Evolutionary conservation across 2,113 vertebrate genomes (phyloP).

Genomic region (Octodon degus): DNA sequence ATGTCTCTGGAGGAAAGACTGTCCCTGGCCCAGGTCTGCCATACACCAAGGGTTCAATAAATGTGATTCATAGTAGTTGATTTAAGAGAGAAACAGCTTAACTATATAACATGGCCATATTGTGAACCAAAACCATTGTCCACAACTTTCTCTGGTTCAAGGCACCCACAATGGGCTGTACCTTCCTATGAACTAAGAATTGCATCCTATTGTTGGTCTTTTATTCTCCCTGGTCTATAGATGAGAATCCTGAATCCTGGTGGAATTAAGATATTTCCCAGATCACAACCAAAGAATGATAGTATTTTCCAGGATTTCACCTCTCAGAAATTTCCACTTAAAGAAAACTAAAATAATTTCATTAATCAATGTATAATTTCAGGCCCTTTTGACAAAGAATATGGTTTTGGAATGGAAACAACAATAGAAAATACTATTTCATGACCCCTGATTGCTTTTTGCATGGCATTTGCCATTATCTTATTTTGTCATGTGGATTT

Average conservation of each 20-base stretch:
- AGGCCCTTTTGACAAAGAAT: not conserved
- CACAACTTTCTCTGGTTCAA: not conserved
- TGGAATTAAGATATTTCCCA: not conserved
- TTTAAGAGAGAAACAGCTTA: not conserved
- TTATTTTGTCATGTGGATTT: not conserved
- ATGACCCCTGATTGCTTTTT: not conserved
- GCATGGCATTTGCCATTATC: not conserved
- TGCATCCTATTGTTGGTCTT: not conserved
- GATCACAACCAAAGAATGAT: not conserved
- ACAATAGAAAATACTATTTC: not conserved
- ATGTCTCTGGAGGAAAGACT: not conserved
- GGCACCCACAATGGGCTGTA: not conserved
- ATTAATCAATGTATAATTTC: not conserved
- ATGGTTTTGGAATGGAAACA: not conserved
- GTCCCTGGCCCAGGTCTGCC: not conserved
- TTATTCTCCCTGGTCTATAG: too few relatives aligned
- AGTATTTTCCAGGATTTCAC: not conserved
- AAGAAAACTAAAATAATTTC: not conserved
- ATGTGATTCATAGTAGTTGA: not conserved
- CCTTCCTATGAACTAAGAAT: fast-evolving
- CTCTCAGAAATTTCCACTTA: not conserved
- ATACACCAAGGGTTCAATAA: not conserved
- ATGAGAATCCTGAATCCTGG: not conserved
- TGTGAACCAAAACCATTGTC: not conserved
- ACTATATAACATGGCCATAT: fast-evolving